Evolutionary conservation across 1,140 invertebrate genomes (phyloP).

Genomic region (Cephus cinctus): DNA sequence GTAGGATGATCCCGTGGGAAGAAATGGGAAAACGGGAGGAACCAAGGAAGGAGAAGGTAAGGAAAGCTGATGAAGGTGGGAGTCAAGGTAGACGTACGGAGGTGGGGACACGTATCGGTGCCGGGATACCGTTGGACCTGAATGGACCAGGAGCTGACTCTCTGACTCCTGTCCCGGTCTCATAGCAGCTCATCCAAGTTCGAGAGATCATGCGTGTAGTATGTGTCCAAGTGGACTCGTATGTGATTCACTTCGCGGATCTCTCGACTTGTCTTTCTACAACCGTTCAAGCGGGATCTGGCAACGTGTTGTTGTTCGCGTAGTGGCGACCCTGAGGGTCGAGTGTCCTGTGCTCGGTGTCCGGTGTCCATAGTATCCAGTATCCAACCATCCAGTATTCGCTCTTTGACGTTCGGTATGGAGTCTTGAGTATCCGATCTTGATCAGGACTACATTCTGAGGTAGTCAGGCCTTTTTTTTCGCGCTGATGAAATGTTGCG

Average conservation of each 20-base stretch:
- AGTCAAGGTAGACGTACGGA: conserved; percentile 16
- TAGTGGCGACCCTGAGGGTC: not conserved
- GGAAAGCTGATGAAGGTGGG: conserved; percentile 17
- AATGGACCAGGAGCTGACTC: conserved; percentile 40
- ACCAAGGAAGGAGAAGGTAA: conserved; percentile 10
- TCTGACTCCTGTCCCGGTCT: conserved; percentile 25
- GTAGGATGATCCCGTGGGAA: not conserved
- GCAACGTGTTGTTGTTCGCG: conserved; percentile 4
- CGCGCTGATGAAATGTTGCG: too few species aligned
- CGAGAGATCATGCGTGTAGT: not conserved
- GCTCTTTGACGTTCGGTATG: too few species aligned
- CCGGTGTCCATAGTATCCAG: too few species aligned
- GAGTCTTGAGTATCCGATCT: too few species aligned
- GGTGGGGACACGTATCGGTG: conserved; percentile 43
- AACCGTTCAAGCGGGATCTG: conserved; percentile 10
- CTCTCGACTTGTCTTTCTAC: not conserved
- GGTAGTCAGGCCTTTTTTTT: too few species aligned
- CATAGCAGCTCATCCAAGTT: conserved; percentile 25
- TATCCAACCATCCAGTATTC: too few species aligned
- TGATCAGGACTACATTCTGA: too few species aligned
- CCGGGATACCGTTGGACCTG: conserved; percentile 51
- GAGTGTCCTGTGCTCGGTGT: too few species aligned
- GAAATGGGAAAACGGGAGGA: conserved; percentile 14
- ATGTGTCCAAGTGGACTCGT: conserved; percentile 17
- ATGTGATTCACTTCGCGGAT: conserved; percentile 5